A percentile compares a stretch with the other conserved stretches of the same genome.
Conservation (phyloP, 2,797 vertebrate genomes). For the Orientallactaga sibirica region DNA sequence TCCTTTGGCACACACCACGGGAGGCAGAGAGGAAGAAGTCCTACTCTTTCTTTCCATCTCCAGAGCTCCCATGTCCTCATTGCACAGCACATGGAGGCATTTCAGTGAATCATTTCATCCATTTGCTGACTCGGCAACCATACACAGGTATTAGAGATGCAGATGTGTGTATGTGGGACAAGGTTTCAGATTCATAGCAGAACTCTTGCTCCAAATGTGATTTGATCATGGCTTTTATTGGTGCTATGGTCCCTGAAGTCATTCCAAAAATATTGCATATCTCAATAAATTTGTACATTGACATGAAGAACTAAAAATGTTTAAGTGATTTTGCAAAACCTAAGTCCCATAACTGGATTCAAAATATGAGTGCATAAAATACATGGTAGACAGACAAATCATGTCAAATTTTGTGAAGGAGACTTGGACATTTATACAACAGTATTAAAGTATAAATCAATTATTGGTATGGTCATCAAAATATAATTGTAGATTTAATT, state of each 20-base stretch:
- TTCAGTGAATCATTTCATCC: neutral
- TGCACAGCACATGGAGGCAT: neutral
- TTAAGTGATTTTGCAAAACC: neutral
- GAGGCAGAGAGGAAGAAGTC: neutral
- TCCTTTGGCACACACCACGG: neutral
- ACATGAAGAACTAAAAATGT: neutral
- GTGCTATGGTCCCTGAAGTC: neutral
- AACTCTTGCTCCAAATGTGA: neutral
- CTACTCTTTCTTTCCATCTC: neutral
- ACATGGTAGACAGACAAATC: neutral
- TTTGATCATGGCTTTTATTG: neutral
- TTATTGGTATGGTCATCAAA: neutral
- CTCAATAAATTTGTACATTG: neutral
- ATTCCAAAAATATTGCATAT: neutral
- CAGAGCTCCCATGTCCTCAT: neutral
- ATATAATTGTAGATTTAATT: neutral
- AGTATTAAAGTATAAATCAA: neutral
- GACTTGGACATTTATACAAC: neutral
- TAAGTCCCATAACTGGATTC: neutral
- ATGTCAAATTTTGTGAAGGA: neutral
- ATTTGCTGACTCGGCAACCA: neutral
- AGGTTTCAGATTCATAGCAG: neutral
- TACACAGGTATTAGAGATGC: fast-evolving
- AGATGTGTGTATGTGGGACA: neutral
- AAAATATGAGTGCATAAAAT: neutral